Evolutionary conservation across 2,888 invertebrate species (phyloP).

Genomic region (Dioctria rufipes): DNA sequence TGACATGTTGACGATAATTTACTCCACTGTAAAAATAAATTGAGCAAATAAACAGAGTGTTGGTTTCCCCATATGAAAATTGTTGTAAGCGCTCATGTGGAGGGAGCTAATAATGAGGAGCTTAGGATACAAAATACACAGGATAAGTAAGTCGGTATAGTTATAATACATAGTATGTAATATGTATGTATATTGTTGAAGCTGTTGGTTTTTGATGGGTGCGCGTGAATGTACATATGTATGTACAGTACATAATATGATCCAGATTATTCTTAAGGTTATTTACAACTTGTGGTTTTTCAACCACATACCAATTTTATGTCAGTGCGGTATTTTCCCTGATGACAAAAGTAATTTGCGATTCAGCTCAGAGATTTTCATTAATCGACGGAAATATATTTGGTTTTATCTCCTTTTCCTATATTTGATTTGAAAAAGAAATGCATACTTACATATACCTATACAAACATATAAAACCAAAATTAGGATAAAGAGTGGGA

Average conservation of each 20-base stretch:
- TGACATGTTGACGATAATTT: slow-evolving; percentile 70
- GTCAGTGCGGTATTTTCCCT: not conserved
- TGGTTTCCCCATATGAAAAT: not conserved
- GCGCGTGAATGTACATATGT: too few relatives aligned
- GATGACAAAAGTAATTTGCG: slow-evolving; percentile 5
- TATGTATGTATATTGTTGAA: too few relatives aligned
- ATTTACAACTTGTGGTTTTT: slow-evolving; percentile 27
- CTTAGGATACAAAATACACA: slow-evolving; percentile 2
- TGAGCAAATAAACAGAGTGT: slow-evolving; percentile 32
- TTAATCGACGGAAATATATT: slow-evolving; percentile 18
- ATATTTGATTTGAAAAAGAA: too few relatives aligned
- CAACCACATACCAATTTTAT: not conserved
- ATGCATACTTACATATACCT: too few relatives aligned
- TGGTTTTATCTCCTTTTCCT: not conserved
- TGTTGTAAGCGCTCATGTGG: slow-evolving; percentile 23
- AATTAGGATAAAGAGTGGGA: not conserved
- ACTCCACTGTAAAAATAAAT: slow-evolving; percentile 65
- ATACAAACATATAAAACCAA: too few relatives aligned
- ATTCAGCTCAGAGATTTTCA: slow-evolving; percentile 21
- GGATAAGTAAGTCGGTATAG: not conserved
- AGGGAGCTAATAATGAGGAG: slow-evolving; percentile 18
- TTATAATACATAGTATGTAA: not conserved
- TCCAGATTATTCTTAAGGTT: slow-evolving; percentile 6
- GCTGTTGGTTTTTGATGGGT: too few relatives aligned
- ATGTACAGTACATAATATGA: not conserved